phyloP scores from a whole-genome alignment of 2,113 vertebrate genomes.

The Gasterosteus aculeatus region DNA sequence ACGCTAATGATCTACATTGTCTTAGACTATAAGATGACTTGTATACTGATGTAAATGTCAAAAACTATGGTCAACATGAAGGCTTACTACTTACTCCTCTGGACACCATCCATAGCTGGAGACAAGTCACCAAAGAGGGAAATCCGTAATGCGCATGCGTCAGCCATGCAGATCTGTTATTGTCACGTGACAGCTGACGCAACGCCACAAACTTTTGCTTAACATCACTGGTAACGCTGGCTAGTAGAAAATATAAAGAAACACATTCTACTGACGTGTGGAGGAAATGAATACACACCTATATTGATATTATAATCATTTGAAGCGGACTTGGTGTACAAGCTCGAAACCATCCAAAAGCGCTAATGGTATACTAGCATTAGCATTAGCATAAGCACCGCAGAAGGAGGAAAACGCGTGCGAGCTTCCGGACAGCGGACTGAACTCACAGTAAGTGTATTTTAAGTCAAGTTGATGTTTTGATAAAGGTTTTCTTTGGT shows the following conservation, averaged over 20 bases:
- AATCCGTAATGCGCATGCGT: conserved; percentile 28
- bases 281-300: accelerated
- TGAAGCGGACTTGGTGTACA: background rate
- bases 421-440: background rate
- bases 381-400: conserved; percentile 9
- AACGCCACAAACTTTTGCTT: background rate
- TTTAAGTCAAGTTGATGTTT: too few relatives aligned
- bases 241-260: conserved; percentile 5
- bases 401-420: background rate
- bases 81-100: too few relatives aligned
- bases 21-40: too few relatives aligned
- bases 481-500: too few relatives aligned
- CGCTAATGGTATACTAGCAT: background rate
- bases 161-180: background rate
- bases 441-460: conserved; percentile 27
- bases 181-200: conserved; percentile 37
- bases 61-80: too few relatives aligned
- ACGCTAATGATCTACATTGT: too few relatives aligned
- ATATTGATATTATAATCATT: accelerated
- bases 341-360: background rate
- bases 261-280: background rate
- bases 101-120: background rate
- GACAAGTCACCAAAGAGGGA: background rate
- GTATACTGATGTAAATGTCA: too few relatives aligned
- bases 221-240: background rate